phyloP scores from a whole-genome alignment of 2,888 invertebrate genomes.

The Rhynchonema sp. region DNA sequence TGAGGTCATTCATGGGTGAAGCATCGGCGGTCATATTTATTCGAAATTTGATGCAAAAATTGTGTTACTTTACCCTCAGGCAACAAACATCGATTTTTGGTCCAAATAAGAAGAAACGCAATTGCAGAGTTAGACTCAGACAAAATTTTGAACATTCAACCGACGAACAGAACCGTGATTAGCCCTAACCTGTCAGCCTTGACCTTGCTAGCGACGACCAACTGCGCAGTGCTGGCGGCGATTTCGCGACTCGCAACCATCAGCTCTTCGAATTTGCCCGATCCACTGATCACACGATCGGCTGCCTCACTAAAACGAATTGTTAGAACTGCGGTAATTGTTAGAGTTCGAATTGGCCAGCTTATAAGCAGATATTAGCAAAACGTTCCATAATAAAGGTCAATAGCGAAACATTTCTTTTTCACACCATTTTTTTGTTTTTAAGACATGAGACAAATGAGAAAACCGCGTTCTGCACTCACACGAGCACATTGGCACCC shows the following conservation, averaged over 20 bases:
- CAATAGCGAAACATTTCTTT: background rate
- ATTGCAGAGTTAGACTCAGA: background rate
- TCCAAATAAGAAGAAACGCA: background rate
- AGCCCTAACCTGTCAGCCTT: constrained; percentile 54
- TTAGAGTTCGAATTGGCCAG: too few species aligned
- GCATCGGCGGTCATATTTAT: too few species aligned
- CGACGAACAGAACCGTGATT: background rate
- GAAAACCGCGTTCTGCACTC: constrained; percentile 33
- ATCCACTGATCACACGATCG: constrained; percentile 64
- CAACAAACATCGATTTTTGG: too few species aligned
- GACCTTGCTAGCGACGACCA: constrained; percentile 80
- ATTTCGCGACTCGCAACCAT: constrained; percentile 92
- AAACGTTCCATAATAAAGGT: background rate
- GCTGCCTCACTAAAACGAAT: constrained; percentile 45
- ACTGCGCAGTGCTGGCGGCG: constrained; percentile 81
- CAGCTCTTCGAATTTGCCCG: constrained; percentile 71
- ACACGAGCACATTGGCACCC: constrained; percentile 80
- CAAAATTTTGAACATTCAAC: background rate
- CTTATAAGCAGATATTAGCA: background rate
- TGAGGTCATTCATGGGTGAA: too few species aligned
- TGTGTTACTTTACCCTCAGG: too few species aligned
- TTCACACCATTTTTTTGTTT: too few species aligned
- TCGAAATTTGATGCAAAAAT: too few species aligned
- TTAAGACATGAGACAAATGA: too few species aligned
- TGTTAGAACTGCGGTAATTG: too few species aligned